Conservation (phyloP, 2,888 invertebrate genomes). For the Odontothrips loti region DNA sequence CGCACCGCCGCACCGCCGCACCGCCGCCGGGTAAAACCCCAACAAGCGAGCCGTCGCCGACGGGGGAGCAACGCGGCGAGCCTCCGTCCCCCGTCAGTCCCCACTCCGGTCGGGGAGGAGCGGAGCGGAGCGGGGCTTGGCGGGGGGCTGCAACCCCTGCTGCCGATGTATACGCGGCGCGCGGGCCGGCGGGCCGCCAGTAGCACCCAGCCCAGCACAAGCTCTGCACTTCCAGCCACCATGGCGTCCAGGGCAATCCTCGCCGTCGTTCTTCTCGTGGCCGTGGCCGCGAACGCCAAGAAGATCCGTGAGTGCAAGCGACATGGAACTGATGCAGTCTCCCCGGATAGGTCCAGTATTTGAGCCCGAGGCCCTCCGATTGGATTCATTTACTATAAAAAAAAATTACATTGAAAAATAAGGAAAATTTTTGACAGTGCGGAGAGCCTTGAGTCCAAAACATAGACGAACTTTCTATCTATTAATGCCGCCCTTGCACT, state of each 20-base stretch:
- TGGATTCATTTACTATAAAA: too few relatives aligned
- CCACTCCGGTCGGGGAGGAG: background rate
- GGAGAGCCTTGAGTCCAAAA: too few relatives aligned
- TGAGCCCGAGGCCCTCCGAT: too few relatives aligned
- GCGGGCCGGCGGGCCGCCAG: background rate
- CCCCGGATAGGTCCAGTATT: too few relatives aligned
- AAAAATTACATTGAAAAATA: too few relatives aligned
- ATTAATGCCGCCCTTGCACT: too few relatives aligned
- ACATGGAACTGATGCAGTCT: background rate
- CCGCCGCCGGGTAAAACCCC: constrained; percentile 6
- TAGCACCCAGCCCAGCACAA: background rate
- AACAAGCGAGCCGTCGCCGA: too few relatives aligned
- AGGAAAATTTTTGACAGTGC: too few relatives aligned
- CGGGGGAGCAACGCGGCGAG: background rate
- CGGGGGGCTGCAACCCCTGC: constrained; percentile 1
- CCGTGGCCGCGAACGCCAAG: background rate
- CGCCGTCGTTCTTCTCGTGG: background rate
- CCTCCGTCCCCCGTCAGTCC: background rate
- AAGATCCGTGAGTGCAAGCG: constrained; percentile 8
- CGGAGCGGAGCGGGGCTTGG: background rate
- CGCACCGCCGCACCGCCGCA: background rate
- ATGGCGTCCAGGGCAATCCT: background rate
- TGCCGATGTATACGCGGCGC: background rate
- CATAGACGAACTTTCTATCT: too few relatives aligned
- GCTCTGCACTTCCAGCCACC: background rate